These are phyloP conservation scores for Phengaris alcon DNA, from an alignment of 2,888 invertebrate genomes.

Conservation along the genomic window DNA sequence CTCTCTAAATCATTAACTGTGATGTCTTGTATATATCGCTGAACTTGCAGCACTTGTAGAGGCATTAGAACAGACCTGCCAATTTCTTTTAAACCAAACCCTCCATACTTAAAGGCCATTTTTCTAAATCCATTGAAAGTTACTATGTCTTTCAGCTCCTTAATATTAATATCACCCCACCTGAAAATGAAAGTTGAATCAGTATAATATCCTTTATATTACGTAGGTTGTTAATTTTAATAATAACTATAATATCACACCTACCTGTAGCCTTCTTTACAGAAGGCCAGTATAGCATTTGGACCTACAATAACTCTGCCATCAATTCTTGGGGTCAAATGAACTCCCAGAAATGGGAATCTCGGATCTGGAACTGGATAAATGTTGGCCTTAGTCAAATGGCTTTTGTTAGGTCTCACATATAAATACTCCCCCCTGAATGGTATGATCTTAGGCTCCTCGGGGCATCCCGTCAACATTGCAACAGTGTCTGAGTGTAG, in stretches of 20 bases:
- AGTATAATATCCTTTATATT: neutral
- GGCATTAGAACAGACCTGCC: conserved; percentile 86
- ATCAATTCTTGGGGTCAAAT: conserved; percentile 97
- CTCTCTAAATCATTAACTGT: conserved; percentile 85
- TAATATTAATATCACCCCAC: conserved; percentile 86
- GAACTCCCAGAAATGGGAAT: conserved; percentile 98
- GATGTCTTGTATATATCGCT: conserved; percentile 90
- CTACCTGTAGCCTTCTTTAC: conserved; percentile 96
- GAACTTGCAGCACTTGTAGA: conserved; percentile 89
- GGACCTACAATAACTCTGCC: conserved; percentile 98
- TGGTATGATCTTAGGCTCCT: conserved; percentile 90
- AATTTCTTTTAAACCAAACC: conserved; percentile 90
- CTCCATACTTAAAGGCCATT: conserved; percentile 87
- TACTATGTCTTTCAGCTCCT: conserved; percentile 85
- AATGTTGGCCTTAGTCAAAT: conserved; percentile 93
- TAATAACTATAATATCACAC: conserved; percentile 36
- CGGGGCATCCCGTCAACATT: conserved; percentile 90
- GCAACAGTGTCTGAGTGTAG: conserved; percentile 95
- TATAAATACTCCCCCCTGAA: conserved; percentile 98
- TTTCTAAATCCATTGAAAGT: conserved; percentile 89
- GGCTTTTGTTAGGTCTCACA: conserved; percentile 86
- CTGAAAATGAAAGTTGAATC: conserved; percentile 62
- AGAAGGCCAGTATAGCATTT: conserved; percentile 96
- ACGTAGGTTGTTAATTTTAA: neutral
- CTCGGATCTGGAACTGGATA: conserved; percentile 98